These are phyloP conservation scores for Drosophila persimilis DNA, from an alignment of 1,140 invertebrate species.

Conservation along the genomic window DNA sequence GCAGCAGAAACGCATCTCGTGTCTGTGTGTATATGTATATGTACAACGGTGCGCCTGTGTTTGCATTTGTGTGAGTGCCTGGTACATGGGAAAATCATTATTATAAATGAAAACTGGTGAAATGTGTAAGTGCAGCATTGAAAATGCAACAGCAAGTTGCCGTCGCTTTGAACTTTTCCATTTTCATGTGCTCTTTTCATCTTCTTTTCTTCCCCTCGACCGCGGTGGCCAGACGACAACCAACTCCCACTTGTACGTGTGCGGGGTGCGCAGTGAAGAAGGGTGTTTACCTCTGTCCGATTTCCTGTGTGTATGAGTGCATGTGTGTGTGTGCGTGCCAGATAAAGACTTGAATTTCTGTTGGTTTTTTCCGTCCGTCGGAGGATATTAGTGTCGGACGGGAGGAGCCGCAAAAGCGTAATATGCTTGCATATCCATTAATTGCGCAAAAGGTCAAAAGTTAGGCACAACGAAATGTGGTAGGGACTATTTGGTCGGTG, in stretches of 20 bases:
- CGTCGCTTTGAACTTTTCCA: slow-evolving; percentile 56
- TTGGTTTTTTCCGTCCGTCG: slow-evolving; percentile 1
- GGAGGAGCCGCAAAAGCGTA: slow-evolving; percentile 39
- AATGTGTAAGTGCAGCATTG: slow-evolving; percentile 71
- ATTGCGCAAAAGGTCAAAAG: slow-evolving; percentile 75
- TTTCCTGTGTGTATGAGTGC: slow-evolving; percentile 32
- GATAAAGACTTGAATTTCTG: slow-evolving; percentile 62
- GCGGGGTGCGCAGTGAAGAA: slow-evolving; percentile 67
- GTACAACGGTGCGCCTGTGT: slow-evolving; percentile 25
- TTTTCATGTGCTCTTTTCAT: slow-evolving; percentile 60
- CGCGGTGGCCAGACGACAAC: slow-evolving; percentile 38
- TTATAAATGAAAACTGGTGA: slow-evolving; percentile 76
- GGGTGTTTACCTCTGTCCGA: slow-evolving; percentile 34
- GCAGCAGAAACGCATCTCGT: slow-evolving; percentile 59
- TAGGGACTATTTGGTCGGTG: slow-evolving; percentile 31
- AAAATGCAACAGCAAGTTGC: slow-evolving; percentile 30
- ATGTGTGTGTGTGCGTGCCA: slow-evolving; percentile 54
- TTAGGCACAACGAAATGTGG: slow-evolving; percentile 57
- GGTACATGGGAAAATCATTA: slow-evolving; percentile 75
- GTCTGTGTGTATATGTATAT: slow-evolving; percentile 44
- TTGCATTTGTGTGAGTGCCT: slow-evolving; percentile 56
- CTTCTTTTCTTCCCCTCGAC: slow-evolving; percentile 28
- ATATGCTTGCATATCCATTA: slow-evolving; percentile 70
- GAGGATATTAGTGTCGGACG: slow-evolving; percentile 65
- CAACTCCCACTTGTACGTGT: slow-evolving; percentile 75